Percentiles rank a stretch among this genome's conserved stretches.
phyloP scores from a whole-genome alignment of 2,113 vertebrate species.

The Sceloporus tristichus region DNA sequence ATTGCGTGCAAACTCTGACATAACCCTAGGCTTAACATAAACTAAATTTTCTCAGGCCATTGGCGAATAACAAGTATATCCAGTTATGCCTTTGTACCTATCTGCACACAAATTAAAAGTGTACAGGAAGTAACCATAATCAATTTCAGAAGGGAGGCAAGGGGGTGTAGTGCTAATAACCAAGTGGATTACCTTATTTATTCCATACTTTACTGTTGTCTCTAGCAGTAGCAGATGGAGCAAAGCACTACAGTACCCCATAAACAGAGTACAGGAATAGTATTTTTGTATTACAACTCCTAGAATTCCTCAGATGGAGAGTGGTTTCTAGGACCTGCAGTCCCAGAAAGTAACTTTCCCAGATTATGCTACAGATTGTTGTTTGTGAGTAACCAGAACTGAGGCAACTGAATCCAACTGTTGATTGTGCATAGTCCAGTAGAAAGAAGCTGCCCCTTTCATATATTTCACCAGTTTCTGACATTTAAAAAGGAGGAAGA shows the following conservation, averaged over 20 bases:
- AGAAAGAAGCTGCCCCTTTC: neutral
- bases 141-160: constrained; percentile 70
- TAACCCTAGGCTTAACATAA: constrained; percentile 85
- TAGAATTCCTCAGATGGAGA: too few relatives aligned
- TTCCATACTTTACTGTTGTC: neutral
- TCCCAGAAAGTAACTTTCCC: too few relatives aligned
- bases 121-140: constrained; percentile 77
- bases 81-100: constrained; percentile 81
- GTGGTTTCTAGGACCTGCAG: too few relatives aligned
- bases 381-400: too few relatives aligned
- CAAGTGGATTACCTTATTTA: neutral
- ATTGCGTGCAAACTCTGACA: constrained; percentile 85
- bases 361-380: too few relatives aligned
- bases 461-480: neutral
- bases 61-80: constrained; percentile 89
- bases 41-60: constrained; percentile 81
- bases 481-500: neutral
- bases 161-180: constrained; percentile 61
- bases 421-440: neutral
- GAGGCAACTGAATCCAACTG: too few relatives aligned
- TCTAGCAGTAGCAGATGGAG: neutral
- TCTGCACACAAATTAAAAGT: constrained; percentile 81
- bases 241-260: neutral
- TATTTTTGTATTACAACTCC: too few relatives aligned
- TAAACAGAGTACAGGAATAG: too few relatives aligned